Conservation (phyloP, 1,140 invertebrate species). For the Brachionus koreanus region DNA sequence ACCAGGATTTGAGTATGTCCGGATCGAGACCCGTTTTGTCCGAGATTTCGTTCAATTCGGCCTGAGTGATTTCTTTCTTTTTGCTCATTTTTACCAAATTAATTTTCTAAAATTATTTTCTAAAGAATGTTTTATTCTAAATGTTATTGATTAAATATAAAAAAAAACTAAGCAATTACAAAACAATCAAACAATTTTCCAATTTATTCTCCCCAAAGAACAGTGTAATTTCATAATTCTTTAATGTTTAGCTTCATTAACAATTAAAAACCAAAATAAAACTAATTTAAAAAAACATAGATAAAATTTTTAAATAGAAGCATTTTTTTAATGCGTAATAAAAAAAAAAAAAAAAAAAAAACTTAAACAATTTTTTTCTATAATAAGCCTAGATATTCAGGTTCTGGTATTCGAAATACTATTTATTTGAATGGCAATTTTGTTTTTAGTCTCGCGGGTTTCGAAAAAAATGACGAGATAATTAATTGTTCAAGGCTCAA, state of each 20-base stretch:
- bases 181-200: not conserved
- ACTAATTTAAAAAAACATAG: not conserved
- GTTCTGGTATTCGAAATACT: not conserved
- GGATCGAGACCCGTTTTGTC: constrained; percentile 18
- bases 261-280: not conserved
- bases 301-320: not conserved
- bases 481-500: not conserved
- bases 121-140: not conserved
- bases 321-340: not conserved
- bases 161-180: not conserved
- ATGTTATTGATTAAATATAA: not conserved
- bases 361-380: not conserved
- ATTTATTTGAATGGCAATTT: not conserved
- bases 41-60: not conserved
- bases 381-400: not conserved
- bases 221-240: not conserved
- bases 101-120: not conserved
- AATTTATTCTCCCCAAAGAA: not conserved
- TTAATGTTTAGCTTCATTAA: not conserved
- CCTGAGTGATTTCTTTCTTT: not conserved
- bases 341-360: too few relatives aligned
- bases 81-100: constrained; percentile 30
- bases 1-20: constrained; percentile 34
- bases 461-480: not conserved
- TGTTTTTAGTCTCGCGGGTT: not conserved